Percentiles rank a stretch among this genome's conserved stretches.
phyloP scores from a whole-genome alignment of 2,797 vertebrate species.

The Lindbergichthys nudifrons region DNA sequence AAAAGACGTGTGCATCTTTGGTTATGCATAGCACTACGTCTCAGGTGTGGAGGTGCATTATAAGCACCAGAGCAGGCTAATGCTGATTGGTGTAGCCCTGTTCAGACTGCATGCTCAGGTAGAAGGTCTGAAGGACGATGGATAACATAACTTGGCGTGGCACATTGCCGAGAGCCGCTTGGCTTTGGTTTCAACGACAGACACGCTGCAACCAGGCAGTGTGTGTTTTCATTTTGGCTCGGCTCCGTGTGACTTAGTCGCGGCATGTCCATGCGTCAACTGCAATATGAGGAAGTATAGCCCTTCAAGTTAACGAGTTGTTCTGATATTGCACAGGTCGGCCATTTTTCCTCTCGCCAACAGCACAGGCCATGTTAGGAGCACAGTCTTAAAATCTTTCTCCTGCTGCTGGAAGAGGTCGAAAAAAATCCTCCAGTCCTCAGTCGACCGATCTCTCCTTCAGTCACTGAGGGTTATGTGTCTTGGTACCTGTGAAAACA shows the following conservation, averaged over 20 bases:
- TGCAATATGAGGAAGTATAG: conserved; percentile 64
- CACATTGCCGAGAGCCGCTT: conserved; percentile 62
- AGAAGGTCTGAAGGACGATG: conserved; percentile 33
- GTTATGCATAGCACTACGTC: conserved; percentile 64
- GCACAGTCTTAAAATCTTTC: conserved; percentile 41
- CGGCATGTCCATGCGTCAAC: conserved; percentile 45
- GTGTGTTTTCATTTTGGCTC: conserved; percentile 62
- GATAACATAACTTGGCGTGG: conserved; percentile 40
- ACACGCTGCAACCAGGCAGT: conserved; percentile 77
- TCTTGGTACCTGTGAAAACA: conserved; percentile 79
- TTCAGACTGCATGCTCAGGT: conserved; percentile 67
- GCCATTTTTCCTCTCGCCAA: conserved; percentile 38
- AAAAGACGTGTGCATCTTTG: conserved; percentile 76
- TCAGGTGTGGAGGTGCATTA: conserved; percentile 58
- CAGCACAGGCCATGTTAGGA: conserved; percentile 37
- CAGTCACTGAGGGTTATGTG: conserved; percentile 73
- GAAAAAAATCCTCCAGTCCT: conserved; percentile 64
- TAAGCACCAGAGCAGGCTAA: conserved; percentile 56
- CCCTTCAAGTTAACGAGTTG: conserved; percentile 71
- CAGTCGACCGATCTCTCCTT: conserved; percentile 64
- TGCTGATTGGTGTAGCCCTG: conserved; percentile 68
- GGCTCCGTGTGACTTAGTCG: conserved; percentile 48
- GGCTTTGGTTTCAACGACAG: conserved; percentile 75
- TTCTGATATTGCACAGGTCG: conserved; percentile 73
- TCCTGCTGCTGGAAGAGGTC: conserved; percentile 54